Evolutionary conservation across 2,797 vertebrate genomes (phyloP).

Genomic region (Aphelocoma californica): DNA sequence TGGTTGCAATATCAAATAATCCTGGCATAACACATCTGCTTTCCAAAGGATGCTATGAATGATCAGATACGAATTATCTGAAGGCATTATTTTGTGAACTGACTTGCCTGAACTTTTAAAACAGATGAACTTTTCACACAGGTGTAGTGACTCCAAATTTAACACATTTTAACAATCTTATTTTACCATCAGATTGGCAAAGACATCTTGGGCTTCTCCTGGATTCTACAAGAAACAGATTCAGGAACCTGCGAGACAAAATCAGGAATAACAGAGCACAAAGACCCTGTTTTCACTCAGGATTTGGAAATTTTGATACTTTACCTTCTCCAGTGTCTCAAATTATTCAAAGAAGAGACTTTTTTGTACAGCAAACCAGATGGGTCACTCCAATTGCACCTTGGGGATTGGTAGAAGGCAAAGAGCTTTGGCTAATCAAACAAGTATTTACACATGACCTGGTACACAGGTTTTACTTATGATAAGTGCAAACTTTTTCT

Average conservation of each 20-base stretch:
- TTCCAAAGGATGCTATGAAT: not conserved
- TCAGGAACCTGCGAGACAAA: not conserved
- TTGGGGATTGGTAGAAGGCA: not conserved
- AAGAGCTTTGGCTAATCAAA: not conserved
- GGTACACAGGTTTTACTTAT: not conserved
- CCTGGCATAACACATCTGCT: not conserved
- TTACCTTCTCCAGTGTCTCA: not conserved
- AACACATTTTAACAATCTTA: rapidly evolving
- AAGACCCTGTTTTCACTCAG: not conserved
- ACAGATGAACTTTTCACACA: not conserved
- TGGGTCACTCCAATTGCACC: not conserved
- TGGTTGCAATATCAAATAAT: not conserved
- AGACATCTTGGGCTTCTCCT: not conserved
- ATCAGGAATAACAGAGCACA: not conserved
- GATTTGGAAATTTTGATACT: not conserved
- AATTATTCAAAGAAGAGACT: not conserved
- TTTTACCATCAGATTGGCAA: not conserved
- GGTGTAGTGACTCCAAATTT: not conserved
- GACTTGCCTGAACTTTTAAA: not conserved
- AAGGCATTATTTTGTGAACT: not conserved
- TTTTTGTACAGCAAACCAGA: not conserved
- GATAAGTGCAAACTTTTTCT: not conserved
- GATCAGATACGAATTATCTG: not conserved
- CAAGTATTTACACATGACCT: not conserved
- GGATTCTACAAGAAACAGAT: not conserved